A percentile compares a stretch with the other conserved stretches of the same genome.
These are phyloP conservation scores for Myrmecophaga tridactyla DNA, from an alignment of 2,113 vertebrate genomes.

Conservation along the genomic window DNA sequence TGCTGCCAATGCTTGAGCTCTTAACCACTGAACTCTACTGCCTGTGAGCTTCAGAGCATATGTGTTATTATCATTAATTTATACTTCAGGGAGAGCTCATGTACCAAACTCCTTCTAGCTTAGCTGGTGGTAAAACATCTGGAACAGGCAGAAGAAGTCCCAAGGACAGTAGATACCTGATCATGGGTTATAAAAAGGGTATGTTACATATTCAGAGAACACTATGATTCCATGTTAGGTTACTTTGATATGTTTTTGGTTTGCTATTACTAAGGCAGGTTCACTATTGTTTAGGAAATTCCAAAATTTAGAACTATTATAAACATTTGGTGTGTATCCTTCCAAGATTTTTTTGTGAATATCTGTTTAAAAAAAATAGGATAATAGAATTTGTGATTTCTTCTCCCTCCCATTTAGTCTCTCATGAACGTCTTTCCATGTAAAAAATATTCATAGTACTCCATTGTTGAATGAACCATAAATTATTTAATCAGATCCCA, in stretches of 20 bases:
- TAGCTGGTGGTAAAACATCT: not conserved
- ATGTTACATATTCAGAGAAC: not conserved
- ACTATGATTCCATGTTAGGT: not conserved
- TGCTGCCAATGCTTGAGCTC: not conserved
- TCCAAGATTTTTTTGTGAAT: not conserved
- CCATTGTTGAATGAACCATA: not conserved
- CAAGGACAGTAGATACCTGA: not conserved
- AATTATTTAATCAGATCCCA: not conserved
- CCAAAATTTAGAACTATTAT: not conserved
- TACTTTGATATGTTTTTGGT: not conserved
- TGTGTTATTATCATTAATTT: not conserved
- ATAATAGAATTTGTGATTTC: not conserved
- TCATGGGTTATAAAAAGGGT: not conserved
- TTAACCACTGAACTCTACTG: not conserved
- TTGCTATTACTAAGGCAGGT: not conserved
- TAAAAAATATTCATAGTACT: slow-evolving; percentile 1
- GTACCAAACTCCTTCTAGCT: not conserved
- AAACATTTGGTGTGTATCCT: not conserved
- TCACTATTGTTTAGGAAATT: not conserved
- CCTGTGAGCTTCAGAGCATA: not conserved
- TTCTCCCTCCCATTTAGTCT: not conserved
- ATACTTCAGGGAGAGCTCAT: not conserved
- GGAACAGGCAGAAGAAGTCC: not conserved
- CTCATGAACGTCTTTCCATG: not conserved
- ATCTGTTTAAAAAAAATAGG: not conserved